Conservation (phyloP, 2,888 invertebrate genomes). For the Carterocephalus palaemon region DNA sequence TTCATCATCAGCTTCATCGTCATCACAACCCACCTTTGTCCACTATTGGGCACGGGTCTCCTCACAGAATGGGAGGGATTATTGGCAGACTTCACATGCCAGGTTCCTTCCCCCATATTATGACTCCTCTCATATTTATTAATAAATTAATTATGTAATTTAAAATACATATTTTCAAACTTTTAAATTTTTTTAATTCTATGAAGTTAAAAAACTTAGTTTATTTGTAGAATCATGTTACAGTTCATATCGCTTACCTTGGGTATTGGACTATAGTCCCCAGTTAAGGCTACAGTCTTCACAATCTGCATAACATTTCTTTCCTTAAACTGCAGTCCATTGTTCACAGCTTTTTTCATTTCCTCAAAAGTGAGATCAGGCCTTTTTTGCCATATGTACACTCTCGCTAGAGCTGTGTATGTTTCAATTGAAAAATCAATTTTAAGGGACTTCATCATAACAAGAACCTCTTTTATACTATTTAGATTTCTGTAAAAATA, state of each 20-base stretch:
- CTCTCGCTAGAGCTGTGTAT: slow-evolving; percentile 68
- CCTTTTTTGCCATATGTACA: slow-evolving; percentile 70
- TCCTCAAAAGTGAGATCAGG: slow-evolving; percentile 49
- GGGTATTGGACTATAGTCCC: slow-evolving; percentile 47
- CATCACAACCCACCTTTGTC: too few species aligned
- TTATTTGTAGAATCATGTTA: neutral
- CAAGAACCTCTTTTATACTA: slow-evolving; percentile 70
- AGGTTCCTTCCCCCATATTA: too few species aligned
- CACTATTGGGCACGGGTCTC: too few species aligned
- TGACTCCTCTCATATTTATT: too few species aligned
- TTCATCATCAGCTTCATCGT: too few species aligned
- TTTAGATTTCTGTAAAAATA: slow-evolving; percentile 52
- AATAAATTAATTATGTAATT: slow-evolving; percentile 9
- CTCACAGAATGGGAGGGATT: too few species aligned
- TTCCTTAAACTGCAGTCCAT: slow-evolving; percentile 54
- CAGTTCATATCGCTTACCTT: slow-evolving; percentile 39
- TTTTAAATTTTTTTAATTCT: neutral
- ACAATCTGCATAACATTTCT: slow-evolving; percentile 72
- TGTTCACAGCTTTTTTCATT: slow-evolving; percentile 47
- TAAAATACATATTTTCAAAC: neutral
- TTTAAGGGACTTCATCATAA: slow-evolving; percentile 79
- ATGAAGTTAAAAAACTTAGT: too few species aligned
- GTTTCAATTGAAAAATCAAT: slow-evolving; percentile 69
- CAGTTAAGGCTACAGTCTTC: slow-evolving; percentile 53
- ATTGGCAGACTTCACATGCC: too few species aligned